phyloP scores from a whole-genome alignment of 2,113 vertebrate genomes.

The Numida meleagris region DNA sequence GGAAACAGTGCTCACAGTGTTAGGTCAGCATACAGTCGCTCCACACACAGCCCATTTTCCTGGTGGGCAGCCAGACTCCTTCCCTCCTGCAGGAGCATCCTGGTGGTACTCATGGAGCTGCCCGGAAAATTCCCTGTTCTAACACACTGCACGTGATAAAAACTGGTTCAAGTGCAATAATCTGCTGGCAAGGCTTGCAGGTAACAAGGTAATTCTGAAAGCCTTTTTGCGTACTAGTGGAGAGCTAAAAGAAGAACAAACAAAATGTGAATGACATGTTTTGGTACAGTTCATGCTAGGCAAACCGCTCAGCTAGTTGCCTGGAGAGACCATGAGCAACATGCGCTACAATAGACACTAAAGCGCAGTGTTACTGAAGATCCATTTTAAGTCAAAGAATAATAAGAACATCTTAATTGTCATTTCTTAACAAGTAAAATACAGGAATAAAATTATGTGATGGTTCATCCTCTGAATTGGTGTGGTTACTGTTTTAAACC shows the following conservation, averaged over 20 bases:
- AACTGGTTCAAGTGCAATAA: not conserved
- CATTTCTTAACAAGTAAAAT: not conserved
- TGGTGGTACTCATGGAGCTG: fast-evolving
- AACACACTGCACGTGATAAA: not conserved
- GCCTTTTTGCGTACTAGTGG: not conserved
- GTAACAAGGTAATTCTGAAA: not conserved
- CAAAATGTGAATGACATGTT: not conserved
- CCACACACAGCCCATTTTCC: not conserved
- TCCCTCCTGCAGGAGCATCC: not conserved
- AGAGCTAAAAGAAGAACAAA: not conserved
- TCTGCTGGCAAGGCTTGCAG: not conserved
- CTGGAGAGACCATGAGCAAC: not conserved
- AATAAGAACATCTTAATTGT: not conserved
- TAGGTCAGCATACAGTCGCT: not conserved
- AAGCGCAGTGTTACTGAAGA: not conserved
- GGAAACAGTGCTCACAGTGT: not conserved
- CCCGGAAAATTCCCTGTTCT: not conserved
- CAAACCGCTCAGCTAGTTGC: not conserved
- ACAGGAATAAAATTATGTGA: not conserved
- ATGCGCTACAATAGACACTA: too few species aligned
- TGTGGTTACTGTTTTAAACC: not conserved
- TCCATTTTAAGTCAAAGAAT: not conserved
- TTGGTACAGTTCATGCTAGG: not conserved
- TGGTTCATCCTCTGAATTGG: not conserved
- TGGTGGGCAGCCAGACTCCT: not conserved